Base-by-base conservation (phyloP, 2,888 invertebrate genomes). In the Cephus spinipes region DNA sequence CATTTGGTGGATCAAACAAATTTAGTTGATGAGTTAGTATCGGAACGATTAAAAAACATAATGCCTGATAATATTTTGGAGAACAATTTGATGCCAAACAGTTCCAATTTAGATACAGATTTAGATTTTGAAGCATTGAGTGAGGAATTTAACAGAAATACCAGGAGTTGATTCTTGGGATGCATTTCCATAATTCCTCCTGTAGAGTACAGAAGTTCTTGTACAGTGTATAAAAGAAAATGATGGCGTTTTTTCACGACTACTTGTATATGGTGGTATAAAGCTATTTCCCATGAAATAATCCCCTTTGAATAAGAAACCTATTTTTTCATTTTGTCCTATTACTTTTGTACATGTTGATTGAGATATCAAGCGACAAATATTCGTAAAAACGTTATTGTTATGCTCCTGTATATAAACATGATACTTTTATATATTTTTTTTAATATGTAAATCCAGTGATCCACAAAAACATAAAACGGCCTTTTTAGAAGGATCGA, bases 71-170 rank as follows among this genome's bases (percentile, higher is more conserved):
- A 87, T 83, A 88, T 90, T 74, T 83, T 90, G 55, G 90, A 89
- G 34, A 87, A 85, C 40, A 89, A 88, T 86, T 85, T 90, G 74
- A 87, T 90, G 79, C 78, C 87, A 15, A 88, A 85, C 79, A 87
- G 87, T 82, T 80, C 88, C 4, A 88, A 88, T 82, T 83, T 89
- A 76, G 89, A 89, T 68, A 83, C 90, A 1, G 90, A 91, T 73
- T 84, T 91, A 15, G 91, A 90, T 83, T 92, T 92, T 79, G 90
- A 89, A 68, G 90, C 89, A 69, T 83, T 92, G 32, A 90, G 89
- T 75, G 89, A 91, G 77, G 91, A 92, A 82, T 91, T 92, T 76
- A 90, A 88, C 79, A 85, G 90, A 79, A 90, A 89, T 81, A 90
- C 89, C 34, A 88, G 89, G 75, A 90, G 90, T 84, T 91, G 90